Evolutionary conservation across 2,888 invertebrate species (phyloP).

Genomic region (Dusona sp.): DNA sequence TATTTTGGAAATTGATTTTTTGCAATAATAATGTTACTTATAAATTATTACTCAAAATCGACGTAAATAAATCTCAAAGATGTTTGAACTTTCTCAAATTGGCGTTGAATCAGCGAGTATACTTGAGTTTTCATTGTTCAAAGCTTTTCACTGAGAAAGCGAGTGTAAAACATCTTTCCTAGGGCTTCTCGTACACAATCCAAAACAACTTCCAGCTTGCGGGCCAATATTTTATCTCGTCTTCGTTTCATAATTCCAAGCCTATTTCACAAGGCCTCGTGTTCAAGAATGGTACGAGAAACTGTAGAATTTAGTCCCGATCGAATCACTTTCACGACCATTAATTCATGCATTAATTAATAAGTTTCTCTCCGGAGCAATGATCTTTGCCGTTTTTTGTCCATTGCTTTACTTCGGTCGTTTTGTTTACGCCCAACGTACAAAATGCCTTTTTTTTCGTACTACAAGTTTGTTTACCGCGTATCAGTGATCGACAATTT

Average conservation of each 20-base stretch:
- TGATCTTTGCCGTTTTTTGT: not conserved
- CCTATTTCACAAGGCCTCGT: not conserved
- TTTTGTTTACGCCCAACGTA: not conserved
- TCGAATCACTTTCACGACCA: not conserved
- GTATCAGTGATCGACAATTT: slow-evolving; percentile 14
- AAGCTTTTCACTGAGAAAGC: not conserved
- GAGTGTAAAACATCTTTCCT: not conserved
- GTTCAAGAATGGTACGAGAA: not conserved
- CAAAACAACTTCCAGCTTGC: slow-evolving; percentile 34
- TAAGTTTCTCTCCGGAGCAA: slow-evolving; percentile 25
- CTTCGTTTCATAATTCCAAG: slow-evolving; percentile 10
- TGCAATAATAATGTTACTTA: not conserved
- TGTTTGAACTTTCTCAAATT: not conserved
- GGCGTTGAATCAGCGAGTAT: not conserved
- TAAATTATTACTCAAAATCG: not conserved
- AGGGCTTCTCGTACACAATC: slow-evolving; percentile 10
- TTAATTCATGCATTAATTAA: not conserved
- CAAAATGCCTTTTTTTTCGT: not conserved
- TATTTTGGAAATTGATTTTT: not conserved
- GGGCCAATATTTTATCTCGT: slow-evolving; percentile 30
- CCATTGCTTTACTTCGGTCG: not conserved
- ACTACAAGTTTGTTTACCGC: not conserved
- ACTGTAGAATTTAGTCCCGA: not conserved
- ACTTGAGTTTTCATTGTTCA: not conserved
- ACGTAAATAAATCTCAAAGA: not conserved